Evolutionary conservation across 2,888 invertebrate genomes (phyloP).

Genomic region (Epirrita christyi): DNA sequence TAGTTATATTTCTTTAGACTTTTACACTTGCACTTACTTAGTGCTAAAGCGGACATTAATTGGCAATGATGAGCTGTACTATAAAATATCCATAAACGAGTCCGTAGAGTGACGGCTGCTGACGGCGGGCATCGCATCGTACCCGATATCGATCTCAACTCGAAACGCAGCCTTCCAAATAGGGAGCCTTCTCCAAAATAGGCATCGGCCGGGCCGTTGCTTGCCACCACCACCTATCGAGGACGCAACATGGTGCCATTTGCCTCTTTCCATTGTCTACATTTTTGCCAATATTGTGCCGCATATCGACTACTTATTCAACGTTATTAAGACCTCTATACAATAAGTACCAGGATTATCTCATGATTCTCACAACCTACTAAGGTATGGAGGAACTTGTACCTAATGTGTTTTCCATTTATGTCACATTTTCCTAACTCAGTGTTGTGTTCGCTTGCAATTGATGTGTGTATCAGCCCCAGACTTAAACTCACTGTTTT

Average conservation of each 20-base stretch:
- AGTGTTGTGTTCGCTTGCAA: too few relatives aligned
- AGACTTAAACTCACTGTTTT: too few relatives aligned
- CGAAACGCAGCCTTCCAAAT: slow-evolving; percentile 82
- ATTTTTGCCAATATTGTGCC: slow-evolving; percentile 8
- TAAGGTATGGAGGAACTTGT: too few relatives aligned
- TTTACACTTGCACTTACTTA: neutral
- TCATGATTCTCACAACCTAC: too few relatives aligned
- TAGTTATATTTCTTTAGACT: too few relatives aligned
- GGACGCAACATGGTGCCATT: slow-evolving; percentile 61
- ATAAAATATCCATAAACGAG: slow-evolving; percentile 58
- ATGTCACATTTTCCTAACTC: too few relatives aligned
- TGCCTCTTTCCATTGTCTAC: slow-evolving; percentile 73
- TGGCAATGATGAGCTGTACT: slow-evolving; percentile 38
- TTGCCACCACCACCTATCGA: slow-evolving; percentile 61
- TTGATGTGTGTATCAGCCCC: too few relatives aligned
- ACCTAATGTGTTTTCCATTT: too few relatives aligned
- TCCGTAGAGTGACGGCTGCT: slow-evolving; percentile 63
- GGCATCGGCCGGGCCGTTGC: slow-evolving; percentile 64
- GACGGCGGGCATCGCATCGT: slow-evolving; percentile 61
- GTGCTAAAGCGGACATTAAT: slow-evolving; percentile 15
- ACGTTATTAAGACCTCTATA: slow-evolving; percentile 9
- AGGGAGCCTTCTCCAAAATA: slow-evolving; percentile 77
- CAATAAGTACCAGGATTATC: neutral
- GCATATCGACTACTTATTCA: neutral
- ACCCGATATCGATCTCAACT: slow-evolving; percentile 74